These are phyloP conservation scores for Zoanthus sociatus DNA, from an alignment of 92 coral and sea anemone genomes.

Conservation along the genomic window DNA sequence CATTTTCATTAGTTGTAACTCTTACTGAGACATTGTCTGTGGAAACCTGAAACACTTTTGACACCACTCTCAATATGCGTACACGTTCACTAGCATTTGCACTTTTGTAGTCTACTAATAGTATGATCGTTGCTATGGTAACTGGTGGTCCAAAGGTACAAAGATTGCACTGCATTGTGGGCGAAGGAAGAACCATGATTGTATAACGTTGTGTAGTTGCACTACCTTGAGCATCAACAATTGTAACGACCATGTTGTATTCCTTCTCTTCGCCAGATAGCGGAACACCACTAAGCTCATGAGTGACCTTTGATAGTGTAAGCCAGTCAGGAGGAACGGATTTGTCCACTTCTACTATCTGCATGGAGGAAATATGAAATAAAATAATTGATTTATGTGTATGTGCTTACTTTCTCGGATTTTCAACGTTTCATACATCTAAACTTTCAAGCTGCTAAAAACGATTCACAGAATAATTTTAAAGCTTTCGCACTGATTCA, in stretches of 20 bases:
- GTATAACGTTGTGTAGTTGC: constrained; percentile 1
- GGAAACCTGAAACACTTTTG: constrained; percentile 3
- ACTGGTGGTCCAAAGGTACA: constrained; percentile 18
- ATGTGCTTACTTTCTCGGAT: not conserved
- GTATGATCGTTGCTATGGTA: constrained; percentile 13
- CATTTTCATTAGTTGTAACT: not conserved
- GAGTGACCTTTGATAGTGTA: not conserved
- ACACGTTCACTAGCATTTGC: constrained; percentile 27
- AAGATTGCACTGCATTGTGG: not conserved
- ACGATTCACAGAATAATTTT: too few relatives aligned
- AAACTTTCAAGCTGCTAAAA: not conserved
- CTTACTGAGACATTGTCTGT: constrained; percentile 1
- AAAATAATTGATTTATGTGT: not conserved
- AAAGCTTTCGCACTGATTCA: too few relatives aligned
- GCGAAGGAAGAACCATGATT: not conserved
- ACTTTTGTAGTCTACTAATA: constrained; percentile 34
- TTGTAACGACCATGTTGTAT: constrained; percentile 6
- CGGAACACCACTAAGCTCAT: constrained; percentile 33
- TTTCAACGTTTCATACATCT: not conserved
- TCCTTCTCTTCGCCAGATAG: not conserved
- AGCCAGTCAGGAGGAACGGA: constrained; percentile 23
- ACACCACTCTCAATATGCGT: constrained; percentile 14
- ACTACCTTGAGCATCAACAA: not conserved
- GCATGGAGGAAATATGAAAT: not conserved
- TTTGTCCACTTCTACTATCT: constrained; percentile 11